Evolutionary conservation across 1,140 invertebrate species (phyloP).

Genomic region (Anthonomus grandis): DNA sequence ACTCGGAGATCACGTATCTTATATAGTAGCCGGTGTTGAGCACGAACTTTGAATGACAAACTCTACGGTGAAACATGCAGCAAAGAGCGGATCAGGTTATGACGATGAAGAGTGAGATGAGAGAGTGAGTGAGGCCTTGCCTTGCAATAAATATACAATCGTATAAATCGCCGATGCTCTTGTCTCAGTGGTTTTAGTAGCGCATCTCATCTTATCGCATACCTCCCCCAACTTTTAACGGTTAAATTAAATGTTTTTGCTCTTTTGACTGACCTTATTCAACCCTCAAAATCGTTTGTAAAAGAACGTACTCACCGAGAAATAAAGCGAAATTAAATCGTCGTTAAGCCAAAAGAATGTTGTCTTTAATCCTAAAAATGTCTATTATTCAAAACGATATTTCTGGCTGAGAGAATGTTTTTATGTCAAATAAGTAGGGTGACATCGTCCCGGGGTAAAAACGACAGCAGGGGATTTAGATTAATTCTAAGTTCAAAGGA

Average conservation of each 20-base stretch:
- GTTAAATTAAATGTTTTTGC: no score
- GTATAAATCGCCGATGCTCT: no score
- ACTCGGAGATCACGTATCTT: conserved; percentile 43
- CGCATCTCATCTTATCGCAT: no score
- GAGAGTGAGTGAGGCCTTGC: conserved; percentile 30
- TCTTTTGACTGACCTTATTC: no score
- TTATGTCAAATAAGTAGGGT: conserved; percentile 36
- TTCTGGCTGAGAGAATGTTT: conserved; percentile 16
- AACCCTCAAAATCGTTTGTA: no score
- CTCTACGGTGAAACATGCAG: conserved; percentile 32
- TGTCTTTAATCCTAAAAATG: conserved; percentile 21
- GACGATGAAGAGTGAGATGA: conserved; percentile 32
- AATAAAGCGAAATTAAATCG: conserved; percentile 8
- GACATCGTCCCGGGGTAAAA: conserved; percentile 33
- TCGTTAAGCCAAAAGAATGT: conserved; percentile 17
- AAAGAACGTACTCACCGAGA: neutral
- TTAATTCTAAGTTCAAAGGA: conserved; percentile 43
- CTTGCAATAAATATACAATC: conserved; percentile 41
- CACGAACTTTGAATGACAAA: conserved; percentile 45
- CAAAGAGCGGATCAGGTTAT: conserved; percentile 27
- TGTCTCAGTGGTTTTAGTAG: no score
- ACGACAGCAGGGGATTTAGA: conserved; percentile 36
- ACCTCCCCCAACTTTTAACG: no score
- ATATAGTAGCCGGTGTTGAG: conserved; percentile 45
- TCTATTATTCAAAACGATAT: conserved; percentile 34